phyloP scores from a whole-genome alignment of 2,113 vertebrate species.

The Cromileptes altivelis region DNA sequence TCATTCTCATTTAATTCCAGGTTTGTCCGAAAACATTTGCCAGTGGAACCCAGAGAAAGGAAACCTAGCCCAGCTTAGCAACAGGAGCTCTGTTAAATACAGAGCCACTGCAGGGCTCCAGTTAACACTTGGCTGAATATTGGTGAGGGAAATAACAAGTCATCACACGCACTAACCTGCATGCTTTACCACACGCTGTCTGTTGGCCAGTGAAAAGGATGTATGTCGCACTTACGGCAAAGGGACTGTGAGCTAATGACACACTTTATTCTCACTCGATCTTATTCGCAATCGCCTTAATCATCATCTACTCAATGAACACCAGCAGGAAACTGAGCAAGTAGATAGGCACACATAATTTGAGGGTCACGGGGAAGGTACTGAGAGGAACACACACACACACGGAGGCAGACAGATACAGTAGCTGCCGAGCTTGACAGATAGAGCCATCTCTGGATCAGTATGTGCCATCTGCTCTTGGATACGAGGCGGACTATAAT shows the following conservation, averaged over 20 bases:
- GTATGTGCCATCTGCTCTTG: conserved; percentile 78
- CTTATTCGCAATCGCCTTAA: conserved; percentile 18
- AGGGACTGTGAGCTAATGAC: conserved; percentile 10
- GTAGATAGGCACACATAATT: conserved; percentile 32
- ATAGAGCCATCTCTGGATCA: conserved; percentile 76
- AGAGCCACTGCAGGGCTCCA: neutral
- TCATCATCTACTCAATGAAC: conserved; percentile 49
- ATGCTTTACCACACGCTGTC: conserved; percentile 14
- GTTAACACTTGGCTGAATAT: conserved; percentile 43
- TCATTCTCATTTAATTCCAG: neutral
- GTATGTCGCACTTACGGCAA: neutral
- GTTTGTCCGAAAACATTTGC: neutral
- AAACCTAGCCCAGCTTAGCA: conserved; percentile 20
- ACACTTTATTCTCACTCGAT: conserved; percentile 27
- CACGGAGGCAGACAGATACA: conserved; percentile 46
- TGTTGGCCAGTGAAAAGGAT: conserved; percentile 2
- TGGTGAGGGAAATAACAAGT: conserved; percentile 5
- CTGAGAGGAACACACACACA: neutral
- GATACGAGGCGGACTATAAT: conserved; percentile 71
- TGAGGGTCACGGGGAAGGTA: conserved; percentile 47
- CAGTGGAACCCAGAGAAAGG: neutral
- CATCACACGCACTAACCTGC: conserved; percentile 26
- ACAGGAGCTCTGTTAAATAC: conserved; percentile 34
- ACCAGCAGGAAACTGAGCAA: conserved; percentile 26
- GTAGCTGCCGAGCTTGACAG: conserved; percentile 56